Base-by-base conservation (phyloP, 2,797 vertebrate species). In the Molossus alvarezi region DNA sequence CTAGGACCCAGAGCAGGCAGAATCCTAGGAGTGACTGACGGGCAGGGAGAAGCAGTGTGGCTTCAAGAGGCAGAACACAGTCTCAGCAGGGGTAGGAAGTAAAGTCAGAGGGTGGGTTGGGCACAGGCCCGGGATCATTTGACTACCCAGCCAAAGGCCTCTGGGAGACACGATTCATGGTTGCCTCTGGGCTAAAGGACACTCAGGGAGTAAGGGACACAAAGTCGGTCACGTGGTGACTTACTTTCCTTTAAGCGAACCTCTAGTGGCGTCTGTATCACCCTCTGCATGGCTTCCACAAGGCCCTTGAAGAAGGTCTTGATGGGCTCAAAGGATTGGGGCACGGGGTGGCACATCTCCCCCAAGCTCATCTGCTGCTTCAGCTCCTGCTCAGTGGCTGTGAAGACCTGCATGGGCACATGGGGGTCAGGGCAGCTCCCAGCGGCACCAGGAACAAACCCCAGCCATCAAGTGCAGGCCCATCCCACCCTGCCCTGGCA, bases 201-300 rank as follows among this genome's bases (percentile, higher is more conserved):
- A 5, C 21, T 6, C 4, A 73, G 11, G 64, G 69, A 73, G 71
- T 25, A 71, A 67, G n/a, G 72, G 69, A 73, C 37, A 37, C 23
- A 25, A 29, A 60, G 14, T 0, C 7, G 8, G 72, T 37, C 84
- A 3, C 37, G 7, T 0, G 21, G 88, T 2, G 27, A 96, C 75
- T 89, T 98, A 98, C 98, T 97, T 93, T 98, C 97, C 89, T 98
- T 98, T 65, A 98, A 97, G 15, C 95, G 95, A 14, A 76, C 81
- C 23, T 98, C 97, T 75, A 98, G 27, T 0, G 98, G 98, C 48
- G 75, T 98, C 96, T 97, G 96, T 4, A 98, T 65, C 37, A 95
- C n/a, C 8, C 92, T 97, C 96, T 97, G 97, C 92, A 98, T 25
- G 75, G 82, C 84, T 91, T 92, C 95, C 75, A 84, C 1, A 0